Evolutionary conservation across 92 coral and sea anemone genomes (phyloP).

Genomic region (Isaurus tuberculatus): DNA sequence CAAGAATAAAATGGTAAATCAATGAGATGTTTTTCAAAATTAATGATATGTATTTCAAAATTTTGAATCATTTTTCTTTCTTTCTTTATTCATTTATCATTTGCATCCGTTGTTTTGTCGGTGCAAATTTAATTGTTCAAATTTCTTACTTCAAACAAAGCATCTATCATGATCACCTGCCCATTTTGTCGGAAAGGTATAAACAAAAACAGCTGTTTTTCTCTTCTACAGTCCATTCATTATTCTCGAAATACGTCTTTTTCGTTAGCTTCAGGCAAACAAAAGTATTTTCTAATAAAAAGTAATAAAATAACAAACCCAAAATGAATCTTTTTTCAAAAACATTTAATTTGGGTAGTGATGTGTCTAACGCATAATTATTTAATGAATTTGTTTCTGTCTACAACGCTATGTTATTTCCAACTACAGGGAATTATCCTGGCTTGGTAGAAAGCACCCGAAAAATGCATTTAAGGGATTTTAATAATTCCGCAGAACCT

Average conservation of each 20-base stretch:
- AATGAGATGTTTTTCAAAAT: too few species aligned
- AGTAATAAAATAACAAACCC: neutral
- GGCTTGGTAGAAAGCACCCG: neutral
- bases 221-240: neutral
- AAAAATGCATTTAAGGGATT: constrained; percentile 23
- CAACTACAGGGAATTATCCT: neutral
- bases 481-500: constrained; percentile 17
- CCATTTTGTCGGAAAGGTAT: constrained; percentile 17
- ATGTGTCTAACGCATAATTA: neutral
- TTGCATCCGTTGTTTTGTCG: neutral
- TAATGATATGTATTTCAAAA: too few species aligned
- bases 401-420: neutral
- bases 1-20: too few species aligned
- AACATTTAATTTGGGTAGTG: neutral
- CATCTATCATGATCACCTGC: neutral
- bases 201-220: constrained; percentile 4
- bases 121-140: neutral
- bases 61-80: too few species aligned
- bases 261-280: constrained; percentile 4
- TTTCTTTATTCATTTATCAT: neutral
- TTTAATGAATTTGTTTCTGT: neutral
- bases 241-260: neutral
- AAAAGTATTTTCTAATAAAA: neutral
- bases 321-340: neutral
- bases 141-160: neutral